A percentile compares a stretch with the other conserved stretches of the same genome.
phyloP scores from a whole-genome alignment of 1,140 invertebrate species.

The Mylabris phalerata region DNA sequence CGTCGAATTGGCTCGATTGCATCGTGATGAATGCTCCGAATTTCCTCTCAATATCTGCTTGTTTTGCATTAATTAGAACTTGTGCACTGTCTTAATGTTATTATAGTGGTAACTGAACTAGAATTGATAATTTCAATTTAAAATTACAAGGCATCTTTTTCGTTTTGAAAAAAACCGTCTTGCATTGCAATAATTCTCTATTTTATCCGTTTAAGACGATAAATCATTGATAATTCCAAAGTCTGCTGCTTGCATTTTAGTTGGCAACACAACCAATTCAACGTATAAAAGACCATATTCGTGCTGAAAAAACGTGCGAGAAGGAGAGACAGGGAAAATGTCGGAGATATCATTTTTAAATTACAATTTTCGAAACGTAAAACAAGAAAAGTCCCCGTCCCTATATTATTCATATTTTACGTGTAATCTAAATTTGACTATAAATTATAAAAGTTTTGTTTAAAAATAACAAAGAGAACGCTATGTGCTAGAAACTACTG shows the following conservation, averaged over 20 bases:
- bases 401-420: slow-evolving; percentile 18
- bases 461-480: slow-evolving; percentile 18
- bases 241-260: not conserved
- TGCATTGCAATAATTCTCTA: not conserved
- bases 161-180: not conserved
- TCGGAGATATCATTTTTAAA: slow-evolving; percentile 21
- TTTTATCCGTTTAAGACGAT: not conserved
- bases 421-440: slow-evolving; percentile 24
- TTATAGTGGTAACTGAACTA: not conserved
- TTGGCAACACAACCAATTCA: no score
- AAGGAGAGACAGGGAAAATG: no score
- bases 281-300: slow-evolving; percentile 13
- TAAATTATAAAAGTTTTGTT: slow-evolving; percentile 27
- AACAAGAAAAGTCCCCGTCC: not conserved
- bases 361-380: slow-evolving; percentile 7
- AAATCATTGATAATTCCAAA: slow-evolving; percentile 8
- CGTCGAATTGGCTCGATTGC: no score
- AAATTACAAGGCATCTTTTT: not conserved
- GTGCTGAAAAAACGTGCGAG: slow-evolving; percentile 12
- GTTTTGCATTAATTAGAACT: not conserved
- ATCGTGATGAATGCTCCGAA: no score
- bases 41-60: no score
- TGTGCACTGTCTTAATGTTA: not conserved
- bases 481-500: not conserved
- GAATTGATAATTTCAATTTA: no score